Conservation (phyloP, 2,113 vertebrate genomes). For the Tauraco erythrolophus region DNA sequence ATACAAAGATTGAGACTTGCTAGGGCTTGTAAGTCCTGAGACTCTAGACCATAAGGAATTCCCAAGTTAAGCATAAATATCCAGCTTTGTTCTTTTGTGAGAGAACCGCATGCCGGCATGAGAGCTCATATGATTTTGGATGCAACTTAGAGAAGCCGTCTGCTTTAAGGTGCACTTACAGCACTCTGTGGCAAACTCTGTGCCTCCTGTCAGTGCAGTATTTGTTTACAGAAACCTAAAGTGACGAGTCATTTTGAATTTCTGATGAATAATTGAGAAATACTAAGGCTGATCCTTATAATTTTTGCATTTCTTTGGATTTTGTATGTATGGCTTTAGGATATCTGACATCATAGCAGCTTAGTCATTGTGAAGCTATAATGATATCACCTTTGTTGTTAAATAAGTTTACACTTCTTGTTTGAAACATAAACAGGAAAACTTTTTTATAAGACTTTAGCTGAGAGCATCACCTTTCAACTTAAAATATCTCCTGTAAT, state of each 20-base stretch:
- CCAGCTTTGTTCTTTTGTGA: slow-evolving; percentile 49
- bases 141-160: not conserved
- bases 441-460: not conserved
- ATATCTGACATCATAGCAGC: not conserved
- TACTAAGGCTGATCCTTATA: not conserved
- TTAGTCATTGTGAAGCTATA: not conserved
- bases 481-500: not conserved
- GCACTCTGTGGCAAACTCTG: not conserved
- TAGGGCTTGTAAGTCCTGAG: not conserved
- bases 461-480: not conserved
- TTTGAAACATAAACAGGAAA: not conserved
- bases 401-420: not conserved
- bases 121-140: slow-evolving; percentile 38
- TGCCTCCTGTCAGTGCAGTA: not conserved
- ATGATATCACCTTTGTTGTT: not conserved
- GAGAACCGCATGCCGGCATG: not conserved
- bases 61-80: slow-evolving; percentile 12
- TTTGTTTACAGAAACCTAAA: not conserved
- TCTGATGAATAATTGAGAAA: slow-evolving; percentile 30
- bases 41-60: slow-evolving; percentile 14
- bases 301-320: not conserved
- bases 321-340: not conserved
- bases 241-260: slow-evolving; percentile 10
- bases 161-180: slow-evolving; percentile 24
- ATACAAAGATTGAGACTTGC: not conserved